Conservation (phyloP, 2,888 invertebrate species). For the Keiferia lycopersicella region DNA sequence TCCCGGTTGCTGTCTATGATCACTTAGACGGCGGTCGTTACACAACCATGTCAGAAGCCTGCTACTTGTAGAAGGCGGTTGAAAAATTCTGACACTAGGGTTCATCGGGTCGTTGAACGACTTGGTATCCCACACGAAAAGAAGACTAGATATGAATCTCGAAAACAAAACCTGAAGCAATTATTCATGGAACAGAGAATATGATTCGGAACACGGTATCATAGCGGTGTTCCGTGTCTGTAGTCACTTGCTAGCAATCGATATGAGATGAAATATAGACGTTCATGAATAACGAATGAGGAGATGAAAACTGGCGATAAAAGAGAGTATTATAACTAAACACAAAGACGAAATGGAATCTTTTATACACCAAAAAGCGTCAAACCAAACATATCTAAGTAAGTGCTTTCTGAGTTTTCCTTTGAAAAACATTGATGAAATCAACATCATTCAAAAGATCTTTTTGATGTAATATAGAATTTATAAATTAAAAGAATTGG, state of each 20-base stretch:
- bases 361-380: conserved; percentile 36
- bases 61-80: too few species aligned
- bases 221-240: conserved; percentile 21
- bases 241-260: conserved; percentile 41
- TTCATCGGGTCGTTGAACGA: too few species aligned
- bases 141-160: background rate
- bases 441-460: conserved; percentile 7
- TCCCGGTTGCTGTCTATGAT: too few species aligned
- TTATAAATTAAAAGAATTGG: background rate
- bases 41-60: too few species aligned
- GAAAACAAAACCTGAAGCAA: conserved; percentile 6
- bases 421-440: conserved; percentile 22
- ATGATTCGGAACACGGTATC: conserved; percentile 18
- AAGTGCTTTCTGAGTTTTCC: conserved; percentile 22
- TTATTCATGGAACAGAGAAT: conserved; percentile 11
- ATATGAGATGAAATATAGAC: conserved; percentile 58
- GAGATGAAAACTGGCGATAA: conserved; percentile 55
- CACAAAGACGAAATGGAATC: conserved; percentile 38
- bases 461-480: background rate
- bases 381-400: conserved; percentile 27
- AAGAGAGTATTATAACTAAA: conserved; percentile 48
- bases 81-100: too few species aligned
- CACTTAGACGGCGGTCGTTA: too few species aligned
- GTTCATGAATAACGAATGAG: conserved; percentile 65
- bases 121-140: too few species aligned